These are phyloP conservation scores for Sander vitreus DNA, from an alignment of 2,113 vertebrate species.

Conservation along the genomic window DNA sequence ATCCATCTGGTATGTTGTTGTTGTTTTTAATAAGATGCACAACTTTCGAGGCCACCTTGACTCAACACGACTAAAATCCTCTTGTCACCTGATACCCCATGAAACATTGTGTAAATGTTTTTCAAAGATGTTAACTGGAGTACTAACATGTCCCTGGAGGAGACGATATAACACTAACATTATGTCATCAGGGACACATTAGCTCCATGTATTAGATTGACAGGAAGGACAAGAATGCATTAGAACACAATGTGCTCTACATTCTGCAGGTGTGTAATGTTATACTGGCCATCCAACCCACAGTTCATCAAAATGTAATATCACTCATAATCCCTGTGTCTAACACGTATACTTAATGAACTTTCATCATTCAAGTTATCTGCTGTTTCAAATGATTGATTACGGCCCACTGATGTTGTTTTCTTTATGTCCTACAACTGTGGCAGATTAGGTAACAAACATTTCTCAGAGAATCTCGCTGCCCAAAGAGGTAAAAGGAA, in stretches of 20 bases:
- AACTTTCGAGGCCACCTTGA: conserved; percentile 43
- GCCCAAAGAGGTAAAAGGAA: not conserved
- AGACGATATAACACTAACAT: conserved; percentile 12
- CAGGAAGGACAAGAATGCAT: conserved; percentile 5
- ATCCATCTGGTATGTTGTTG: conserved; percentile 50
- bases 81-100: conserved; percentile 50
- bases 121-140: conserved; percentile 51
- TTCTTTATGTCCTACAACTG: not conserved
- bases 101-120: conserved; percentile 67
- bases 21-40: conserved; percentile 56
- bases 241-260: conserved; percentile 30
- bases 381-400: not conserved
- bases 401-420: not conserved
- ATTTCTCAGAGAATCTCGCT: not conserved
- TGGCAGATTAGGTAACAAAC: not conserved
- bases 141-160: conserved; percentile 46
- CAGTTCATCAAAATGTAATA: conserved; percentile 22
- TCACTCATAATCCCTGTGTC: not conserved
- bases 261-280: conserved; percentile 23
- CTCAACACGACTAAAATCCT: conserved; percentile 48
- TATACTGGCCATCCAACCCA: conserved; percentile 17
- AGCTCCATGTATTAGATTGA: conserved; percentile 27
- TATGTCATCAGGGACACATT: conserved; percentile 47
- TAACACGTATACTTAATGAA: not conserved
- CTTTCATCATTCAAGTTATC: not conserved